Evolutionary conservation across 2,888 invertebrate genomes (phyloP).

Genomic region (Dusona sp.): DNA sequence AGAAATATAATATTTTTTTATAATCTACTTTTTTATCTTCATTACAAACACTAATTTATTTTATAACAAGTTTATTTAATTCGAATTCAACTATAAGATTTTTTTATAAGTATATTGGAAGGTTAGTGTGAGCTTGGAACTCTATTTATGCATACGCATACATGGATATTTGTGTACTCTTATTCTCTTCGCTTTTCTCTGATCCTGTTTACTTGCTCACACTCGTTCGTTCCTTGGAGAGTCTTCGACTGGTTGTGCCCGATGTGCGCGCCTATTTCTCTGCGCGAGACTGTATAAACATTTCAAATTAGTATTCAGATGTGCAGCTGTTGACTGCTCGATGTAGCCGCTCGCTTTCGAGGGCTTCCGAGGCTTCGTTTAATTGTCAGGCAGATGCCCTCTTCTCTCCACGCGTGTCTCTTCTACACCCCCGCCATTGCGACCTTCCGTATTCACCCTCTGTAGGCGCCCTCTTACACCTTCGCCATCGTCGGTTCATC

Average conservation of each 20-base stretch:
- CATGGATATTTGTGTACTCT: neutral
- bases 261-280: slow-evolving; percentile 26
- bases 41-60: neutral
- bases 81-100: neutral
- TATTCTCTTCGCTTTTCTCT: slow-evolving; percentile 27
- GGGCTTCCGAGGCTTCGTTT: slow-evolving; percentile 84
- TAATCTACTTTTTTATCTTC: neutral
- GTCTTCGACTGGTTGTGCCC: slow-evolving; percentile 40
- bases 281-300: slow-evolving; percentile 81
- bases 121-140: neutral
- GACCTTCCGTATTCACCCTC: slow-evolving; percentile 59
- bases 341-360: slow-evolving; percentile 80
- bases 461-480: slow-evolving; percentile 63
- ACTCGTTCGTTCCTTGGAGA: slow-evolving; percentile 30
- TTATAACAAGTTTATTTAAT: neutral
- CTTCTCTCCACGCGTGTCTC: slow-evolving; percentile 67
- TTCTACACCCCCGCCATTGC: slow-evolving; percentile 67
- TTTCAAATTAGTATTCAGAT: slow-evolving; percentile 84
- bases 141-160: neutral
- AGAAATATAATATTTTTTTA: neutral
- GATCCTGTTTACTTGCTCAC: slow-evolving; percentile 35
- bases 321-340: slow-evolving; percentile 83
- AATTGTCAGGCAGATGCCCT: slow-evolving; percentile 84
- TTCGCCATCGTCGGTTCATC: slow-evolving; percentile 48
- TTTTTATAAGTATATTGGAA: neutral